Evolutionary conservation across 2,797 vertebrate species (phyloP), one percentile per base, ranked within the genome.

Genomic region (Staurois parvus): DNA sequence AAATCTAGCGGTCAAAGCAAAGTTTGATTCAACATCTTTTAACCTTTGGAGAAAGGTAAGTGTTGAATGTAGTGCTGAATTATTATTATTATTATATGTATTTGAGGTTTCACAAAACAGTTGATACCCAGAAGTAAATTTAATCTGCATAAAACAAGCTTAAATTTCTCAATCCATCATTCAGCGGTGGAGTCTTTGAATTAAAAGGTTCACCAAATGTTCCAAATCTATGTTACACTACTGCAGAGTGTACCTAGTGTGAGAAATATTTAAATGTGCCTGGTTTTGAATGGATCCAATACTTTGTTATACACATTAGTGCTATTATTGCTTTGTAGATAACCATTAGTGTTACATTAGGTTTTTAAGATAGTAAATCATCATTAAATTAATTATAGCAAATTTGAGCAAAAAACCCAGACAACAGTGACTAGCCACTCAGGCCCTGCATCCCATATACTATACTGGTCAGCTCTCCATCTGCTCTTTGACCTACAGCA

Each of bases 331-430:
- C 79, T 86, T 67, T 81, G 64, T 34, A 77, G 84, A 81, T 81
- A 86, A 86, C 76, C 79, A 86, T 86, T 86, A 86, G 76, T n/a
- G 26, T 72, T 66, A 85, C 84, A 85, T 85, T 85, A 81, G 72
- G 48, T 4, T 52, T 52, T 4, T 15, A 52, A 19, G 62, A 80
- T 85, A 70, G 72, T 68, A 81, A 76, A 81, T 85, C 78, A 28
- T 85, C 76, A 85, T 85, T 81, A 85, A 70, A 81, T 75, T 85
- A 85, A 85, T 85, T 81, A 81, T 62, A 76, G 79, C 48, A 62
- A 81, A 81, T 73, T 40, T 56, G 64, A 76, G 34, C 40, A 37
- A 79, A 28, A 12, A 21, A 28, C 67, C 52, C 34, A 24, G 45
- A 30, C 76, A 69, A 48, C 28, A 72, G 72, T 28, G 72, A 66